A percentile compares a stretch with the other conserved stretches of the same genome.
Conservation (phyloP, 2,113 vertebrate species). For the Dipodomys merriami region DNA sequence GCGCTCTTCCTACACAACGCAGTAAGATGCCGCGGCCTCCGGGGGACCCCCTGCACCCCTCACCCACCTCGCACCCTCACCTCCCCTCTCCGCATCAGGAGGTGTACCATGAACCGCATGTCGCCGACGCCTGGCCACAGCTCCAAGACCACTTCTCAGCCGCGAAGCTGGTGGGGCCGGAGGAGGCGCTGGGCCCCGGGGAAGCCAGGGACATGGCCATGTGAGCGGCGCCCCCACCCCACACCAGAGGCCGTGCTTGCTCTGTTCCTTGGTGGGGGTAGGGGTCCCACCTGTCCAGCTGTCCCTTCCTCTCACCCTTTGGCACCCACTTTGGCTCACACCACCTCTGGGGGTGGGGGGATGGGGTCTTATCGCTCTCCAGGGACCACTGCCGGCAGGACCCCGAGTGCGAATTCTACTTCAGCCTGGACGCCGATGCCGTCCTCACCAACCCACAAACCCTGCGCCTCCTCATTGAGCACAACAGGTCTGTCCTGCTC, state of each 20-base stretch:
- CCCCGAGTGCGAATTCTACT: slow-evolving; percentile 86
- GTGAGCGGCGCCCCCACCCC: slow-evolving; percentile 77
- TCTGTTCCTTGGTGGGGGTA: accelerated
- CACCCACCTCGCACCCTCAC: accelerated
- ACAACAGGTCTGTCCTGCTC: slow-evolving; percentile 84
- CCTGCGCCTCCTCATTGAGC: slow-evolving; percentile 86
- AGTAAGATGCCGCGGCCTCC: slow-evolving; percentile 66
- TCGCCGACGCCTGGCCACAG: slow-evolving; percentile 83
- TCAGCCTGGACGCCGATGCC: slow-evolving; percentile 88
- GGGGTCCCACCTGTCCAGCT: too few species aligned
- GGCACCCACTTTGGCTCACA: not conserved
- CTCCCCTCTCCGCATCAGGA: slow-evolving; percentile 77
- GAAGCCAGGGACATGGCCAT: slow-evolving; percentile 89
- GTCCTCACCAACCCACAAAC: slow-evolving; percentile 84
- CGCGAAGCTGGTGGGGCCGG: slow-evolving; percentile 86
- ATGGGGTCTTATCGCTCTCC: not conserved
- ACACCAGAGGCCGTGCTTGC: not conserved
- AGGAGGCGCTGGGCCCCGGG: slow-evolving; percentile 86
- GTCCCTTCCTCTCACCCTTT: accelerated
- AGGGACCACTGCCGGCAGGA: slow-evolving; percentile 88
- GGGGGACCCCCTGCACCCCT: too few species aligned
- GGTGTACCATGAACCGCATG: slow-evolving; percentile 87
- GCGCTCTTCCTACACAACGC: slow-evolving; percentile 89
- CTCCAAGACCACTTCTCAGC: slow-evolving; percentile 83
- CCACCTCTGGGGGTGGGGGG: not conserved